phyloP scores from a whole-genome alignment of 2,797 vertebrate species.

The Muscicapa comitata region DNA sequence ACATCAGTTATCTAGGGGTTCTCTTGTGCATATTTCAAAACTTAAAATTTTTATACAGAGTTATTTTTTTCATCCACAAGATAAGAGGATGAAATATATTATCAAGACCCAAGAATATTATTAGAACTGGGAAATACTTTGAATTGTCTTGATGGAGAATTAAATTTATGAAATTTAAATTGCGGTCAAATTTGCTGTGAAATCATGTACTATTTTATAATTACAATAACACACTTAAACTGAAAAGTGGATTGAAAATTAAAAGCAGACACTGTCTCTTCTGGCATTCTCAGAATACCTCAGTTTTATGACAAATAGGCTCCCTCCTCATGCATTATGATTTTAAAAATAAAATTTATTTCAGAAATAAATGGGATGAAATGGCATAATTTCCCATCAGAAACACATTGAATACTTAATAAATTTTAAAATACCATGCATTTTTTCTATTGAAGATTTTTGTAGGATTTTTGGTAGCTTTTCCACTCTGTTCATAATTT shows the following conservation, averaged over 20 bases:
- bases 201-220: background rate
- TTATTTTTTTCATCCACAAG: background rate
- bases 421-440: background rate
- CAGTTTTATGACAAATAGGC: background rate
- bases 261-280: background rate
- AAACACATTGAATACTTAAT: background rate
- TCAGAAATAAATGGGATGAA: background rate
- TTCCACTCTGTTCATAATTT: background rate
- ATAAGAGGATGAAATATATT: background rate
- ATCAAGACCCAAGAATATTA: background rate
- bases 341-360: background rate
- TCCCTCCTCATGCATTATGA: fast-evolving
- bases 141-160: background rate
- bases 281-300: background rate
- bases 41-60: background rate
- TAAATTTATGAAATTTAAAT: background rate
- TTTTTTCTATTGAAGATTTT: background rate
- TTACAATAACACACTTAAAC: background rate
- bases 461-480: background rate
- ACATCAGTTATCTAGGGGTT: background rate
- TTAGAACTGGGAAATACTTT: background rate
- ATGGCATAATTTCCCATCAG: background rate
- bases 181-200: background rate
- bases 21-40: background rate
- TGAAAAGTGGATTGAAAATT: background rate